These are phyloP conservation scores for Campylomormyrus numenius DNA, from an alignment of 2,113 vertebrate genomes.

Conservation along the genomic window DNA sequence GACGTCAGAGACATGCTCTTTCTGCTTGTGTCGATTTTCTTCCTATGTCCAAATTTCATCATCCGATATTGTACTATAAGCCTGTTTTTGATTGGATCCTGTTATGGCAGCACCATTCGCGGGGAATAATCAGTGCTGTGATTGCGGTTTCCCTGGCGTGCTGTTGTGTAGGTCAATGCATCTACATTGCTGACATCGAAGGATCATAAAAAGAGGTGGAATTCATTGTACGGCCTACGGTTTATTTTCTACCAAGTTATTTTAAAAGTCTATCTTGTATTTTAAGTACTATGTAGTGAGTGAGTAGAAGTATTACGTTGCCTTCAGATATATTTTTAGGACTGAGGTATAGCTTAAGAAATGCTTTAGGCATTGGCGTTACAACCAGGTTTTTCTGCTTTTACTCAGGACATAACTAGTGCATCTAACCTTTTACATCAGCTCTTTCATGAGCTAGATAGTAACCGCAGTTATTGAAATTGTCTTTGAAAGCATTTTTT, in stretches of 20 bases:
- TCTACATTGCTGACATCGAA: background rate
- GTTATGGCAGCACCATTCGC: background rate
- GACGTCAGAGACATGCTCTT: background rate
- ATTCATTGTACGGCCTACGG: background rate
- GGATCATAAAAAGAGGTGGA: background rate
- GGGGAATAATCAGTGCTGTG: background rate
- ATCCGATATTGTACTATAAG: background rate
- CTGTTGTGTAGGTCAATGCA: background rate
- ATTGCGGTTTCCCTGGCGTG: background rate
- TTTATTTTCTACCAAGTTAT: constrained; percentile 5
- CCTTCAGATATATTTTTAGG: constrained; percentile 20
- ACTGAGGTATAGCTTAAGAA: background rate
- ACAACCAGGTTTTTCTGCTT: constrained; percentile 34
- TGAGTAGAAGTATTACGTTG: constrained; percentile 14
- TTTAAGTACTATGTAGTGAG: constrained; percentile 4
- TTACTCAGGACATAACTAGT: constrained; percentile 31
- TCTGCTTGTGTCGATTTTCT: background rate
- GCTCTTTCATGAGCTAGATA: background rate
- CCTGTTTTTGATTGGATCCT: background rate
- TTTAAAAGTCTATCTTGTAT: constrained; percentile 14
- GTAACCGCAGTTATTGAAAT: background rate
- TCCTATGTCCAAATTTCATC: background rate
- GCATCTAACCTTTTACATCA: constrained; percentile 34
- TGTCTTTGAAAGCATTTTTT: background rate
- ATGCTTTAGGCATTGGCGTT: constrained; percentile 11